These are phyloP conservation scores for Mya arenaria DNA, from an alignment of 1,140 invertebrate species.

Conservation along the genomic window DNA sequence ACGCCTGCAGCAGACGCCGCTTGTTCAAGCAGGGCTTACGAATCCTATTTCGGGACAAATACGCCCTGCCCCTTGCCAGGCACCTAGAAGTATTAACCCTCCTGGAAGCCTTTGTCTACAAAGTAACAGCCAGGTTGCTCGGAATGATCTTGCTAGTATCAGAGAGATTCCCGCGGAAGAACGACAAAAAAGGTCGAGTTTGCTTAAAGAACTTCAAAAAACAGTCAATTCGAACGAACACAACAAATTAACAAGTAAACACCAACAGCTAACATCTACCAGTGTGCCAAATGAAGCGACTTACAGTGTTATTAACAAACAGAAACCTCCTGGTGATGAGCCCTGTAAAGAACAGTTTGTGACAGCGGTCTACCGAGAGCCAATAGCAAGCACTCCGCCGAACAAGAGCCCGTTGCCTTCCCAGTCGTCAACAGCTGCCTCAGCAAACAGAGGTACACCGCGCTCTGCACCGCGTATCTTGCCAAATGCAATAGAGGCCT, in stretches of 20 bases:
- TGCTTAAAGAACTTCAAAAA: constrained; percentile 66
- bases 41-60: constrained; percentile 61
- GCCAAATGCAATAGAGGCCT: constrained; percentile 30
- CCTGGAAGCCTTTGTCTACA: constrained; percentile 1
- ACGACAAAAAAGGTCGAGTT: constrained; percentile 59
- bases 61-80: constrained; percentile 60
- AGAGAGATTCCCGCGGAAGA: constrained; percentile 67
- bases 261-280: constrained; percentile 25
- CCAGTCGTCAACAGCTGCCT: background rate
- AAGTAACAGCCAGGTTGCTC: constrained; percentile 2
- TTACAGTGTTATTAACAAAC: constrained; percentile 46
- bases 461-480: background rate
- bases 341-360: constrained; percentile 71
- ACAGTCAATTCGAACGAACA: constrained; percentile 59
- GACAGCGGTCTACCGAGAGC: constrained; percentile 72
- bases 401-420: constrained; percentile 51
- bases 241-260: constrained; percentile 57
- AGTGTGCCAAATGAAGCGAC: constrained; percentile 15
- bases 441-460: background rate
- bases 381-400: constrained; percentile 64
- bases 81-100: constrained; percentile 45
- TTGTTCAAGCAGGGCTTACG: constrained; percentile 65
- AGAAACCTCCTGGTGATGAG: constrained; percentile 16
- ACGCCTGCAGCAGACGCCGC: constrained; percentile 63
- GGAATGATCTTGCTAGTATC: constrained; percentile 46